Evolutionary conservation across 64 coral and sea anemone species (phyloP).

Genomic region (Porites lutea): DNA sequence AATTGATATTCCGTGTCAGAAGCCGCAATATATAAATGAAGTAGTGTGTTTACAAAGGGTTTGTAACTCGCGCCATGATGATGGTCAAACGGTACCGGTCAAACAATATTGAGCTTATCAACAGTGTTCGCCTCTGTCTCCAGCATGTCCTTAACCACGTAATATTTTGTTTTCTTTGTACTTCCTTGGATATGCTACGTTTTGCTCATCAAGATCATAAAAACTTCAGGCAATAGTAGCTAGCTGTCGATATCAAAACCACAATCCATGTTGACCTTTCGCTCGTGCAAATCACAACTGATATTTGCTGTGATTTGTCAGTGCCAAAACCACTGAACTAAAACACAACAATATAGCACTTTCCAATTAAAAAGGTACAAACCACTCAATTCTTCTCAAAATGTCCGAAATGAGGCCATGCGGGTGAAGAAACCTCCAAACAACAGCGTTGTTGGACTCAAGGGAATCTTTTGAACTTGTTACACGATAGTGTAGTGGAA

Average conservation of each 20-base stretch:
- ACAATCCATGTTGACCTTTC: slow-evolving; percentile 7
- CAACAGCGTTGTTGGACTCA: not conserved
- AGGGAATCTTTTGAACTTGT: not conserved
- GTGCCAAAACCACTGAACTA: not conserved
- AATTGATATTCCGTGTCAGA: not conserved
- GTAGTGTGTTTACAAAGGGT: not conserved
- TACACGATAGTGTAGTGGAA: slow-evolving; percentile 16
- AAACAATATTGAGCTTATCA: not conserved
- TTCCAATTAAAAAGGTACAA: slow-evolving; percentile 21
- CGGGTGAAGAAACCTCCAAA: not conserved
- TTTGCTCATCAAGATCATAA: not conserved
- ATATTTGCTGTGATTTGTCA: not conserved
- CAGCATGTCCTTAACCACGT: not conserved
- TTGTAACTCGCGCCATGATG: not conserved
- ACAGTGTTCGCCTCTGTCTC: not conserved
- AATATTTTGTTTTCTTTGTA: not conserved
- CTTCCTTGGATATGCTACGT: not conserved
- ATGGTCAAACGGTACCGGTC: not conserved
- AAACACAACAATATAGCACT: not conserved
- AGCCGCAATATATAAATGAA: not conserved
- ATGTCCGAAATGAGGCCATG: not conserved
- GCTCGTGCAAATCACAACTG: slow-evolving; percentile 11
- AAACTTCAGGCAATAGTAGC: not conserved
- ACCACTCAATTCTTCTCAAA: not conserved
- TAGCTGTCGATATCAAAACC: not conserved